A percentile compares a stretch with the other conserved stretches of the same genome.
Evolutionary conservation across 2,888 invertebrate genomes (phyloP).

Genomic region (Scaptodrosophila latifasciaeformis): DNA sequence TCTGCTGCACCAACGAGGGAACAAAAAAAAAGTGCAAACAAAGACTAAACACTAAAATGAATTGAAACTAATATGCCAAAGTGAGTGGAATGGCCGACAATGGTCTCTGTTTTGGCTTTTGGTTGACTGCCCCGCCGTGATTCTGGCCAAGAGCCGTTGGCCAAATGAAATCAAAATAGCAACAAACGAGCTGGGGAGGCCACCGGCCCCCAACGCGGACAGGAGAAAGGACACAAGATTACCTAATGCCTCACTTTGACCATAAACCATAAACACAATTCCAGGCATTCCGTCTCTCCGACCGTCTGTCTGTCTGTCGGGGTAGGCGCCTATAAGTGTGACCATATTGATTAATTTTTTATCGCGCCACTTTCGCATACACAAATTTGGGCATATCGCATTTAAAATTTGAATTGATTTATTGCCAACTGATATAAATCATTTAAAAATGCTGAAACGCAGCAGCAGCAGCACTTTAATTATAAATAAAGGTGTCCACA

Average conservation of each 20-base stretch:
- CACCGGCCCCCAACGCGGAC: no score
- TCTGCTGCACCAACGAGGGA: conserved; percentile 15
- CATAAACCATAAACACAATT: conserved; percentile 9
- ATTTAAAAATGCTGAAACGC: conserved; percentile 36
- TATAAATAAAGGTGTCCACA: conserved; percentile 59
- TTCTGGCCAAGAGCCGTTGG: conserved; percentile 38
- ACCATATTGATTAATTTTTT: conserved; percentile 67
- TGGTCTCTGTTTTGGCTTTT: no score
- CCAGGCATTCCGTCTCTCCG: neutral
- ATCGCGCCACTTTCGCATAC: conserved; percentile 62
- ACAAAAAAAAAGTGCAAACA: conserved; percentile 46
- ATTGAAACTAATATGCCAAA: conserved; percentile 70
- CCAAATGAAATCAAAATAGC: conserved; percentile 22
- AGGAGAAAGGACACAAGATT: conserved; percentile 54
- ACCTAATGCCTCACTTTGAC: no score
- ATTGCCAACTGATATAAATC: conserved; percentile 71
- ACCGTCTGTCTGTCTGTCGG: neutral
- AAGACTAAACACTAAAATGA: conserved; percentile 65
- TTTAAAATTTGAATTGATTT: conserved; percentile 71
- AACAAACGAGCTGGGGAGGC: conserved; percentile 2
- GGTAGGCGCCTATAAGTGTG: conserved; percentile 51
- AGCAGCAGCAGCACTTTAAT: conserved; percentile 41
- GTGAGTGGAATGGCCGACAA: conserved; percentile 55
- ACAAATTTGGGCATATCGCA: no score
- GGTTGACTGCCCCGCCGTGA: conserved; percentile 54